phyloP scores from a whole-genome alignment of 2,113 vertebrate species.

The Notarius lentiginosus region DNA sequence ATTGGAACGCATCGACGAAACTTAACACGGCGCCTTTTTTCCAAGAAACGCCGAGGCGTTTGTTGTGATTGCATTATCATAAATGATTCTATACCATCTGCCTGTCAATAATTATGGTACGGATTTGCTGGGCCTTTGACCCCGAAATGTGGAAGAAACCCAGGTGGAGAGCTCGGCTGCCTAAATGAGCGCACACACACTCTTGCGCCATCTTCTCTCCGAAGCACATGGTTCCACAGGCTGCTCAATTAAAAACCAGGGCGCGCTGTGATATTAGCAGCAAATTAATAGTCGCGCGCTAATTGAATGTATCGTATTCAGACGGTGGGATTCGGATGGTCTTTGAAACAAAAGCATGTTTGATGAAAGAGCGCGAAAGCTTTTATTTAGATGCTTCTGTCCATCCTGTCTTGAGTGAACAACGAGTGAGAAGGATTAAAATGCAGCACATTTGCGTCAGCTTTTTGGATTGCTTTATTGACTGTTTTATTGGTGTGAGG shows the following conservation, averaged over 20 bases:
- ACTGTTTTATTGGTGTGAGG: too few relatives aligned
- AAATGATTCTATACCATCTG: constrained; percentile 78
- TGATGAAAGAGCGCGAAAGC: constrained; percentile 48
- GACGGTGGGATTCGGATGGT: constrained; percentile 19
- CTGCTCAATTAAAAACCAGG: constrained; percentile 63
- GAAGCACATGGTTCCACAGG: constrained; percentile 54
- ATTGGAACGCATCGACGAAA: background rate
- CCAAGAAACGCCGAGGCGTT: constrained; percentile 61
- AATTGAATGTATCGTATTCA: constrained; percentile 67
- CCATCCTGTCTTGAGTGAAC: background rate
- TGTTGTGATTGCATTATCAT: constrained; percentile 77
- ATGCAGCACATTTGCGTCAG: background rate
- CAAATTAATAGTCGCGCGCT: constrained; percentile 59
- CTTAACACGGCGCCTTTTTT: background rate
- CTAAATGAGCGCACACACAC: constrained; percentile 65
- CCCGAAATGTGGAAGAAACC: constrained; percentile 65
- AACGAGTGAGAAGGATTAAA: background rate
- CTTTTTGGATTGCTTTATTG: too few relatives aligned
- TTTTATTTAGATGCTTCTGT: background rate
- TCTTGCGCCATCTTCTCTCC: constrained; percentile 9
- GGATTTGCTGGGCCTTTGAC: constrained; percentile 65
- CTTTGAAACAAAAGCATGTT: constrained; percentile 46
- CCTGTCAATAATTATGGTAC: constrained; percentile 75
- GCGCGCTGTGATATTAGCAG: constrained; percentile 60
- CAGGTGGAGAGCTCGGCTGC: constrained; percentile 69